Percentiles rank a stretch among this genome's conserved stretches.
These are phyloP conservation scores for Scaptomyza tumidula DNA, from an alignment of 2,888 invertebrate species.

Conservation along the genomic window DNA sequence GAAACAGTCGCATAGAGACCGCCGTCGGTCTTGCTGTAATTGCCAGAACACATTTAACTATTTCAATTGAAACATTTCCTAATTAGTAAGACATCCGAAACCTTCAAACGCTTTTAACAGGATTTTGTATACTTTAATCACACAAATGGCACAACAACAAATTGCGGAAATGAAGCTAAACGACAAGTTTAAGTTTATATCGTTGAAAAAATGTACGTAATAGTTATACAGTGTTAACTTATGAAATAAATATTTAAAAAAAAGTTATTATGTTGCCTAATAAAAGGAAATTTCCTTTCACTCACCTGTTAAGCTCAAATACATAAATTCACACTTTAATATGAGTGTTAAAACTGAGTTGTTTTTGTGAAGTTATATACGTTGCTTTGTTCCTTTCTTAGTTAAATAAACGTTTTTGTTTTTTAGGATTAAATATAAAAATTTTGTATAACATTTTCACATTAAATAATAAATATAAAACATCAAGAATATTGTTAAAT, in stretches of 20 bases:
- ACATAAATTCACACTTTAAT: neutral
- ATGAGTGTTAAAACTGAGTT: neutral
- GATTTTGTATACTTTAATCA: neutral
- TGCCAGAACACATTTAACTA: slow-evolving; percentile 48
- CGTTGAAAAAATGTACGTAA: slow-evolving; percentile 27
- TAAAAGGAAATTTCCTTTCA: neutral
- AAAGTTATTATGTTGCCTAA: neutral
- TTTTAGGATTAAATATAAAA: neutral
- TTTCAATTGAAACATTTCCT: slow-evolving; percentile 51
- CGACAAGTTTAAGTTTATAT: slow-evolving; percentile 18
- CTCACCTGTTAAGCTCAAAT: neutral
- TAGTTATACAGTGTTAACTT: neutral
- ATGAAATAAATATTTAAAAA: neutral
- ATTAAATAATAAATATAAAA: too few species aligned
- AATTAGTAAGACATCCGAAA: slow-evolving; percentile 28
- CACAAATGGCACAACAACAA: slow-evolving; percentile 20
- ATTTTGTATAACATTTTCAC: neutral
- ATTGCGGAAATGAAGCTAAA: slow-evolving; percentile 1
- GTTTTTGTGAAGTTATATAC: neutral
- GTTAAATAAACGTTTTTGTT: neutral
- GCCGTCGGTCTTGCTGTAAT: slow-evolving; percentile 42
- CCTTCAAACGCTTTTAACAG: slow-evolving; percentile 10
- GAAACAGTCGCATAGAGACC: slow-evolving; percentile 70
- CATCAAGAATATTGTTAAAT: too few species aligned
- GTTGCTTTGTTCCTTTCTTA: neutral